phyloP scores from a whole-genome alignment of 2,888 invertebrate species.

The Scaptomyza tumidula region DNA sequence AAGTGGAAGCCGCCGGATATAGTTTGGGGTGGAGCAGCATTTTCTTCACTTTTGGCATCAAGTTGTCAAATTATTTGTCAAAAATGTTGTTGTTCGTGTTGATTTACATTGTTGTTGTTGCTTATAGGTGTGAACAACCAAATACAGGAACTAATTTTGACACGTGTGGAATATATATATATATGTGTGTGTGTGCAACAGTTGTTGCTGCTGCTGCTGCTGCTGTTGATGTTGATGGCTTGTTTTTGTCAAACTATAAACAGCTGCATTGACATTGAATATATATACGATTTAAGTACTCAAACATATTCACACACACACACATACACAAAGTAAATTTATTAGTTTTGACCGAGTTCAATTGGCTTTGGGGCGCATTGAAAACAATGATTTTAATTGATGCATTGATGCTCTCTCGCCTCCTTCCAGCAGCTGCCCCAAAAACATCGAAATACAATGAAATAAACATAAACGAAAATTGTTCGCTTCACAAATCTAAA shows the following conservation, averaged over 20 bases:
- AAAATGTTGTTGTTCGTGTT: constrained; percentile 21
- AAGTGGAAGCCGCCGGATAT: neutral
- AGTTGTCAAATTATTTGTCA: constrained; percentile 62
- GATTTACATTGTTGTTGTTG: constrained; percentile 30
- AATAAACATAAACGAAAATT: neutral
- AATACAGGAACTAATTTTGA: constrained; percentile 64
- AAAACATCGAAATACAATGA: neutral
- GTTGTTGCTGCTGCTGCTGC: constrained; percentile 47
- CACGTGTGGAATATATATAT: constrained; percentile 40
- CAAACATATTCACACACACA: constrained; percentile 10
- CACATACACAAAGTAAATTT: constrained; percentile 12
- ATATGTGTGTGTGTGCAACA: constrained; percentile 38
- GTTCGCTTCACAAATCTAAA: neutral
- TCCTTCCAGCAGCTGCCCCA: neutral
- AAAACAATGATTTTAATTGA: constrained; percentile 18
- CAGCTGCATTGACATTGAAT: constrained; percentile 78
- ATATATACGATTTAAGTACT: constrained; percentile 20
- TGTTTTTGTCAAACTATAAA: constrained; percentile 54
- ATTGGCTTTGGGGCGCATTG: constrained; percentile 2
- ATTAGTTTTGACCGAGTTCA: constrained; percentile 33
- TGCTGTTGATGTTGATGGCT: constrained; percentile 47
- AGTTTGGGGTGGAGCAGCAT: neutral
- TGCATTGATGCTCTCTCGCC: neutral
- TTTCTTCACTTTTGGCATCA: constrained; percentile 50
- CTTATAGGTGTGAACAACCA: constrained; percentile 64